These are phyloP conservation scores for Phortica okadai DNA, from an alignment of 2,888 invertebrate species.

Conservation along the genomic window DNA sequence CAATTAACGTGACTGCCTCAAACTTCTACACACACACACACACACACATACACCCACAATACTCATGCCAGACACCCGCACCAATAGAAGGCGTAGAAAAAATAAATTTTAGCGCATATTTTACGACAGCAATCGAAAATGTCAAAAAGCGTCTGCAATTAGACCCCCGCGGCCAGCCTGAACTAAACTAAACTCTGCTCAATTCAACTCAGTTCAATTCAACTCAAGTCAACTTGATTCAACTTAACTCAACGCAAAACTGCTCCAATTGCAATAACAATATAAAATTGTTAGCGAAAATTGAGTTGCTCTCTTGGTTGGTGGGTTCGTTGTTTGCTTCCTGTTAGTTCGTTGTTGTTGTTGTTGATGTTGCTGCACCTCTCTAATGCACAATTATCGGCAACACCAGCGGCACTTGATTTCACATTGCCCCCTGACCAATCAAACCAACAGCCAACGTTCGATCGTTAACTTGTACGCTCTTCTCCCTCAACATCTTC, in stretches of 20 bases:
- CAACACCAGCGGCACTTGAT: not conserved
- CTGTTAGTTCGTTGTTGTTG: not conserved
- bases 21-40: not conserved
- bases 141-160: conserved; percentile 47
- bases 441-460: too few relatives aligned
- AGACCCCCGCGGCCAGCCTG: conserved; percentile 23
- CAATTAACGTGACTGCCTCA: conserved; percentile 15
- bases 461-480: too few relatives aligned
- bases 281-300: conserved; percentile 6
- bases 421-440: not conserved
- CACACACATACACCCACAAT: conserved; percentile 14
- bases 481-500: not conserved
- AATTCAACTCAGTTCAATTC: not conserved
- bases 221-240: not conserved
- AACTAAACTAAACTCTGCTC: not conserved
- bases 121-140: conserved; percentile 57
- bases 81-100: not conserved
- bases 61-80: not conserved
- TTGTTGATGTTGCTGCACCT: not conserved
- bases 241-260: not conserved
- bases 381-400: conserved; percentile 7
- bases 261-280: not conserved
- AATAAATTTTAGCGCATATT: not conserved
- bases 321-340: not conserved
- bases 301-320: not conserved